Base-by-base conservation (phyloP, 37 sponge, comb jelly and placozoan species). In the Axinella damicornis region DNA sequence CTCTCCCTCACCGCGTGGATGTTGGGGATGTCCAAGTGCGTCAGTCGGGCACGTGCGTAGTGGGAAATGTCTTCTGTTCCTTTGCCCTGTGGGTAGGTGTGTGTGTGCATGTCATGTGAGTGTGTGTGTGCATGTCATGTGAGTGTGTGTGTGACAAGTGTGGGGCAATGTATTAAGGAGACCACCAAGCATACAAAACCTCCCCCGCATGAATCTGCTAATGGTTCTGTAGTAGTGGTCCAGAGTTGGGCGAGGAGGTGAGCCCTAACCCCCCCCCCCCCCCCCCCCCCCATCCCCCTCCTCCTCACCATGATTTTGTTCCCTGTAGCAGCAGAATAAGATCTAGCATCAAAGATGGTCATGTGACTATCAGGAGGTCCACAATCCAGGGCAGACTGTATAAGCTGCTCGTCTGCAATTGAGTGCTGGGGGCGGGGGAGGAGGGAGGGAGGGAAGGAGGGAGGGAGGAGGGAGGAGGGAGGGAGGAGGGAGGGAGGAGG, bases 1-100 rank as follows among this genome's bases (percentile, higher is more conserved):
- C 99, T 99, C 77, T 99, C 99, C 38, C 99, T 52, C 82, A 99
- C 96, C 0, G 90, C 95, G 72, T 99, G 99, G 85, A 99, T 99
- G 80, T 99, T 99, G 57, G 96, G 98, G 24, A 99, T 99, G 70
- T 95, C 96, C 61, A 99, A 91, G 70, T 93, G 83, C 25, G 73
- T 79, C 61, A 99, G 83, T 39, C 76, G 84, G 20, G 95, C 87
- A 40, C 73, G 74, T 11, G 73, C 69, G 77, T 99, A 99, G 55
- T 86, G 83, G 28, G 84, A 55, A 0, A 91, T 71, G 73, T 91
- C 81, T 65, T 99, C 99, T 22, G 97, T 99, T 1, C 99, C 99
- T 59, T 96, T 96, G 0, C 99, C 99, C 91, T 95, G 37, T 35
- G 54, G 31, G 55, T 46, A 9, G 4, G 46, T 46, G 46, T 46